Evolutionary conservation across 2,113 vertebrate species (phyloP).

Genomic region (Tragelaphus strepsiceros): DNA sequence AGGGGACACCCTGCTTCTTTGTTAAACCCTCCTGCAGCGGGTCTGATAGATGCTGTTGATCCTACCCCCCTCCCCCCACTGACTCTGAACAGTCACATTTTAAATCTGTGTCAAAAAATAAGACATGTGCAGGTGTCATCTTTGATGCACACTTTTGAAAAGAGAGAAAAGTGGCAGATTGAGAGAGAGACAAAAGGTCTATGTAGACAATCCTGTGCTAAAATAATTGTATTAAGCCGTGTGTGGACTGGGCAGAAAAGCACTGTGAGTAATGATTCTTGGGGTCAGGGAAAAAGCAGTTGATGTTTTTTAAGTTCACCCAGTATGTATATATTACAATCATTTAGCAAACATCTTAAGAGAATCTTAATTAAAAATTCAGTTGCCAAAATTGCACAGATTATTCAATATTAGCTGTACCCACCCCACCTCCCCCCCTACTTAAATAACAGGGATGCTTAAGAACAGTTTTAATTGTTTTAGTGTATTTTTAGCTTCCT

Average conservation of each 20-base stretch:
- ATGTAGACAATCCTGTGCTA: not conserved
- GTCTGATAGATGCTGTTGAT: not conserved
- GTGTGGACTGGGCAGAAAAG: conserved; percentile 40
- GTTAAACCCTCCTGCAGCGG: not conserved
- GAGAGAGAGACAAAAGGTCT: not conserved
- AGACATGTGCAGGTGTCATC: not conserved
- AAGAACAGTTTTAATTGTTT: conserved; percentile 47
- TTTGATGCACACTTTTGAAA: not conserved
- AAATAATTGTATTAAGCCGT: not conserved
- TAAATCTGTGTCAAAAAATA: not conserved
- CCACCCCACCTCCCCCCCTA: not conserved
- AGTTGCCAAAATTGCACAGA: conserved; percentile 58
- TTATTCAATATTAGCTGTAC: conserved; percentile 26
- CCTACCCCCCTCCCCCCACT: accelerated
- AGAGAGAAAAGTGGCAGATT: not conserved
- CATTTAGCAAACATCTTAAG: conserved; percentile 10
- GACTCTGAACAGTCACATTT: not conserved
- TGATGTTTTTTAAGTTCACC: not conserved
- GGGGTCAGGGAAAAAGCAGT: not conserved
- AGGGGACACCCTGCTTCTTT: no score
- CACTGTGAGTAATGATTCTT: conserved; percentile 61
- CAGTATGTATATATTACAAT: not conserved
- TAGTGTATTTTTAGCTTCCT: conserved; percentile 56
- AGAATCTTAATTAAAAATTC: conserved; percentile 52
- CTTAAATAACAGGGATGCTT: conserved; percentile 35